A percentile compares a stretch with the other conserved stretches of the same genome.
Conservation (phyloP, 1,140 invertebrate species). For the Rhopalosiphum padi region DNA sequence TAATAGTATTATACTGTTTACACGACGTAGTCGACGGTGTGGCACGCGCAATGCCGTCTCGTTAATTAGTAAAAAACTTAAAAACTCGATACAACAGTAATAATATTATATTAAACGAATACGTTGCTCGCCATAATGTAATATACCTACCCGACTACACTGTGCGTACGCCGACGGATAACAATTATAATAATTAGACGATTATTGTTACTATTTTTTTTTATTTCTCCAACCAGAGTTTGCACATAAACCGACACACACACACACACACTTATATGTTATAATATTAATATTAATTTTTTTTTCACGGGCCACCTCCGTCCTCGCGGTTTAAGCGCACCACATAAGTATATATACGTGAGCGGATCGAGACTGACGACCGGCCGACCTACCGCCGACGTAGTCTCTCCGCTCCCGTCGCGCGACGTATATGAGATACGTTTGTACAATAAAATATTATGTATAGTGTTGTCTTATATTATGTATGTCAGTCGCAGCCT, state of each 20-base stretch:
- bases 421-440: neutral
- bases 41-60: neutral
- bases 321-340: neutral
- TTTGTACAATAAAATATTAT: neutral
- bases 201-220: neutral
- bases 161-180: neutral
- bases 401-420: neutral
- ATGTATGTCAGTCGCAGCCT: constrained; percentile 31
- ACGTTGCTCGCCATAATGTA: neutral
- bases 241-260: neutral
- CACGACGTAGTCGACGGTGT: neutral
- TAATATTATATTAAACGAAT: neutral
- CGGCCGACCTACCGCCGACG: neutral
- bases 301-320: neutral
- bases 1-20: neutral
- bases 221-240: neutral
- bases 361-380: neutral
- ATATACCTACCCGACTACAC: neutral
- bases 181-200: neutral
- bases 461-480: neutral
- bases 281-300: neutral
- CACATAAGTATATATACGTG: neutral
- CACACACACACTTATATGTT: neutral
- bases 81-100: neutral
- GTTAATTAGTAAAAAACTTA: neutral